Base-by-base conservation (phyloP, 2,888 invertebrate species). In the Rhagophthalmus giganteus region DNA sequence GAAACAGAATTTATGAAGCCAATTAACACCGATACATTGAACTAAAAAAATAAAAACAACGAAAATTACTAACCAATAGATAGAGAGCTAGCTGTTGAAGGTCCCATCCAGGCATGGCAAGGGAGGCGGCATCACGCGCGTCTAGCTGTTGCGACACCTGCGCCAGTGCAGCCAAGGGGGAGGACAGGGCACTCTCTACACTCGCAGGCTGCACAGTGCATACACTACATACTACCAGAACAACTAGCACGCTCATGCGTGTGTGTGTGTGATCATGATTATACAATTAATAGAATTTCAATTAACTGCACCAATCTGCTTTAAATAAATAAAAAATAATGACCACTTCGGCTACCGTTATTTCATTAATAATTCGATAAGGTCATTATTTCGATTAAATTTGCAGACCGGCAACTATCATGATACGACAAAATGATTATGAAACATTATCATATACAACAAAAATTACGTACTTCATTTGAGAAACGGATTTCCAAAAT, bases 51-150 rank as follows among this genome's bases (percentile, higher is more conserved):
- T 54, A 48, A 49, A 30, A 38, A 50, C 50, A 57, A 54, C 51
- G 41, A 40, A 52, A 46, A 64, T 72, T 78, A 81, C 83, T 81
- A 75, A 86, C 86, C 83, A 86, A 77, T 58, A 83, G 72, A 73
- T 86, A 86, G 79, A 86, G 83, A 66, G 86, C 75, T 71, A 86
- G 78, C 73, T 86, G 85, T 72, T 86, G 86, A 65, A 86, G 78
- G 72, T 86, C 86, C 85, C 85, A 85, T 74, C 83, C 84, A 70
- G 84, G 85, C 74, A 85, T 78, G 69, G 83, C 83, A 76, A 78
- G 66, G 79, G 78, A 65, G 59, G 70, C 64, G 16, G 71, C 69
- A 56, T 74, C 75, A 54, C 74, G 64, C 48, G 69, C 71, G 59
- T 75, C 75, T 60, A 75, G 71, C 61, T 75, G 75, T 61, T 75